These are phyloP conservation scores for Cryptus armator DNA, from an alignment of 2,888 invertebrate species.

Conservation along the genomic window DNA sequence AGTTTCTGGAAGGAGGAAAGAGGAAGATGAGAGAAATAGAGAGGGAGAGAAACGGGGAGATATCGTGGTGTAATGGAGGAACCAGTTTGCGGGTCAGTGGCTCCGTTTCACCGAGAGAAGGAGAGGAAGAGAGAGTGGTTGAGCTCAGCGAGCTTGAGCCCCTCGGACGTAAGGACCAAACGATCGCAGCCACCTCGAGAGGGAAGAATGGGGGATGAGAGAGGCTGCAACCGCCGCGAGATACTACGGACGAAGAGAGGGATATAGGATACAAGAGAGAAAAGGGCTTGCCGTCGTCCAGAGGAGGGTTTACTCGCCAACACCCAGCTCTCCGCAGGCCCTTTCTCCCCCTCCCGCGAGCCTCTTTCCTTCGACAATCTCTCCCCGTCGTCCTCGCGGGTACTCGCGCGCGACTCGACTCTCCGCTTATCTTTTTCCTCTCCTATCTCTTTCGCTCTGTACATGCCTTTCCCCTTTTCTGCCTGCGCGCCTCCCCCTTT, in stretches of 20 bases:
- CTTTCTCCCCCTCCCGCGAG: constrained; percentile 49
- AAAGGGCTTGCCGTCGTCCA: constrained; percentile 2
- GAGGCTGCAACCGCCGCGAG: constrained; percentile 13
- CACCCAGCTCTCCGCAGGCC: constrained; percentile 45
- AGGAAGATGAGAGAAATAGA: constrained; percentile 28
- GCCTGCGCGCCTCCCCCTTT: constrained; percentile 19
- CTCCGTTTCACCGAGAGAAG: constrained; percentile 78
- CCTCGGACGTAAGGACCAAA: constrained; percentile 11
- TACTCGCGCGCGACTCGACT: constrained; percentile 70
- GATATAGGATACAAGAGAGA: not conserved
- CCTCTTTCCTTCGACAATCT: constrained; percentile 55
- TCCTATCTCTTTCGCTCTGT: not conserved
- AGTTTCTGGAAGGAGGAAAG: constrained; percentile 8
- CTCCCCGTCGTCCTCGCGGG: constrained; percentile 69
- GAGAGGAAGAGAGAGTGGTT: constrained; percentile 35
- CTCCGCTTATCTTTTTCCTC: constrained; percentile 55
- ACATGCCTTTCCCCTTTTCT: constrained; percentile 3
- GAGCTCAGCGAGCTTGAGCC: constrained; percentile 30
- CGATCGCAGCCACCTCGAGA: constrained; percentile 23
- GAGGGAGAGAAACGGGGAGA: constrained; percentile 24
- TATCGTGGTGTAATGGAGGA: constrained; percentile 79
- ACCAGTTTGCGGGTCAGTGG: constrained; percentile 83
- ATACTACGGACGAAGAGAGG: constrained; percentile 3
- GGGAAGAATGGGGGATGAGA: constrained; percentile 34
- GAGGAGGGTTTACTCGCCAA: constrained; percentile 49